Percentiles rank a stretch among this genome's conserved stretches.
phyloP scores from a whole-genome alignment of 2,113 vertebrate genomes.

The Sander lucioperca region DNA sequence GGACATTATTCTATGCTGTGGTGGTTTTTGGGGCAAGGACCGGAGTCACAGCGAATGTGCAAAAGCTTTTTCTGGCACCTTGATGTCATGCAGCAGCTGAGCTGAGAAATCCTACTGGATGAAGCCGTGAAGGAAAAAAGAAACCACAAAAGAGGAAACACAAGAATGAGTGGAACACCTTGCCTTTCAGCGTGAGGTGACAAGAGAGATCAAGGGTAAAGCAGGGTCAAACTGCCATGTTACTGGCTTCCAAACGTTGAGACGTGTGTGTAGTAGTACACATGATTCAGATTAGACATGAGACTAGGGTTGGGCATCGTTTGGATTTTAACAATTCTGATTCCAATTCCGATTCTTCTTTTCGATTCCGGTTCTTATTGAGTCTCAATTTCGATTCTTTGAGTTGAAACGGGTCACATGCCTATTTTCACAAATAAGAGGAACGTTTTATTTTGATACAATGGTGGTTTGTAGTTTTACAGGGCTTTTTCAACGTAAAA shows the following conservation, averaged over 20 bases:
- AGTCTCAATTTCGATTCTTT: too few relatives aligned
- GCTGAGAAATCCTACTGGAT: constrained; percentile 69
- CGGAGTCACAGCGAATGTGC: constrained; percentile 41
- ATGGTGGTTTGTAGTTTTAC: too few relatives aligned
- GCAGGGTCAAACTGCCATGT: constrained; percentile 6
- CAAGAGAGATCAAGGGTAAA: constrained; percentile 44
- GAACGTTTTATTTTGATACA: too few relatives aligned
- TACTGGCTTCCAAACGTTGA: constrained; percentile 34
- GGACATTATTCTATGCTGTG: constrained; percentile 64
- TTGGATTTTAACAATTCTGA: too few relatives aligned
- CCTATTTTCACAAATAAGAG: too few relatives aligned
- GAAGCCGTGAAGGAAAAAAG: constrained; percentile 67
- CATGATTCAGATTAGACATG: constrained; percentile 7
- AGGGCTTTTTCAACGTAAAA: too few relatives aligned
- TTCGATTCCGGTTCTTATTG: too few relatives aligned
- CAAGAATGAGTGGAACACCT: constrained; percentile 57
- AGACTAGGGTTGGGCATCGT: too few relatives aligned
- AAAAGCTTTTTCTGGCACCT: constrained; percentile 71
- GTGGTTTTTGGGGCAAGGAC: constrained; percentile 73
- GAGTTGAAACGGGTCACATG: too few relatives aligned
- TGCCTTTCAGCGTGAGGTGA: constrained; percentile 52
- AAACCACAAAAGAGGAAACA: constrained; percentile 69
- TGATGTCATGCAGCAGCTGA: constrained; percentile 77
- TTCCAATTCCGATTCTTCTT: too few relatives aligned
- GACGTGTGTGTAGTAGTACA: not conserved